phyloP scores from a whole-genome alignment of 2,113 vertebrate genomes.

The Jacana jacana region DNA sequence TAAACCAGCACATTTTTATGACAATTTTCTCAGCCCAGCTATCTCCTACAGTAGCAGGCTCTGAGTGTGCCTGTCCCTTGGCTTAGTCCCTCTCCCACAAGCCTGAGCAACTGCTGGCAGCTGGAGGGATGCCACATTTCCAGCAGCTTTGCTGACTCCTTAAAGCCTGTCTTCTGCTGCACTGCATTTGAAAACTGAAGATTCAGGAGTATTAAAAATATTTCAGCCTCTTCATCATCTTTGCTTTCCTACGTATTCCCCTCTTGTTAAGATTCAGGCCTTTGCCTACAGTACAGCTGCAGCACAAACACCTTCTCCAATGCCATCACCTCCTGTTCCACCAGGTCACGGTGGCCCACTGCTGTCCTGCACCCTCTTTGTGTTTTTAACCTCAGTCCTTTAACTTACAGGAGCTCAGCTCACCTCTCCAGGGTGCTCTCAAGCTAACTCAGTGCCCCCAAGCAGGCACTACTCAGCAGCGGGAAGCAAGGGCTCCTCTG shows the following conservation, averaged over 20 bases:
- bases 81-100: neutral
- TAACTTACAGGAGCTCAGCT: neutral
- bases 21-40: neutral
- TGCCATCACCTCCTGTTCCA: neutral
- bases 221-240: constrained; percentile 27
- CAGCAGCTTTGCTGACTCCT: constrained; percentile 37
- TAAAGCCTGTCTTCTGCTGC: neutral
- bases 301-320: neutral
- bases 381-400: neutral
- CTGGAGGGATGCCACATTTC: neutral
- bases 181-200: neutral
- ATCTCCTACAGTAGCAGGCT: neutral
- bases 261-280: neutral
- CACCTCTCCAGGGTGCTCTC: neutral
- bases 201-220: constrained; percentile 56
- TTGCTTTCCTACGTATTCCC: neutral
- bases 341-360: neutral
- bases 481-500: rapidly evolving
- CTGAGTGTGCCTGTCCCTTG: neutral
- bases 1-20: neutral
- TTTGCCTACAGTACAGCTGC: neutral
- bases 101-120: neutral
- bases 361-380: neutral
- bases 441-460: neutral
- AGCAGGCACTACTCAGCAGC: rapidly evolving